A percentile compares a stretch with the other conserved stretches of the same genome.
phyloP scores from a whole-genome alignment of 2,113 vertebrate species.

The Dasypus novemcinctus region DNA sequence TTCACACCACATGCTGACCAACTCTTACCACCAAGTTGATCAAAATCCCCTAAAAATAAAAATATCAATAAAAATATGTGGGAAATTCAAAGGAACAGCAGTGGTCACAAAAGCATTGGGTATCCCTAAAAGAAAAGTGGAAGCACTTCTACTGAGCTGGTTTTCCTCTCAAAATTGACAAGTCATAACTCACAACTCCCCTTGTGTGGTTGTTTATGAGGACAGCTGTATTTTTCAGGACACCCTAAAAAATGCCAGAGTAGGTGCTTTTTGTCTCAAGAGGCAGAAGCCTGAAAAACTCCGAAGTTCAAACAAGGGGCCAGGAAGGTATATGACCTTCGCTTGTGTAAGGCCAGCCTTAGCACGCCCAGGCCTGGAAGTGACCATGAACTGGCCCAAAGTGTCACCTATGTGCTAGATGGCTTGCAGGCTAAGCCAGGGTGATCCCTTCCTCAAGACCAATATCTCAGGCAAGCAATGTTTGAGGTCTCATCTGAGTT shows the following conservation, averaged over 20 bases:
- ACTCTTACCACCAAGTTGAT: neutral
- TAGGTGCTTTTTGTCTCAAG: constrained; percentile 22
- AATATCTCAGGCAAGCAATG: neutral
- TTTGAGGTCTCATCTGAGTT: neutral
- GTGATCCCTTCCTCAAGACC: neutral
- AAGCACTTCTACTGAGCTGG: neutral
- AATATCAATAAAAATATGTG: neutral
- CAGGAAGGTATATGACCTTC: constrained; percentile 51
- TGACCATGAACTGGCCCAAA: neutral
- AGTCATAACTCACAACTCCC: neutral
- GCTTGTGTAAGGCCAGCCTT: constrained; percentile 55
- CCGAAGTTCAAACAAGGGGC: constrained; percentile 1
- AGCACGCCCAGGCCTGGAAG: neutral
- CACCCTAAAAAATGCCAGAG: neutral
- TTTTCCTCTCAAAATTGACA: neutral
- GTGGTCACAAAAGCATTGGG: neutral
- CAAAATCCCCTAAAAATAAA: neutral
- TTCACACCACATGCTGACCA: neutral
- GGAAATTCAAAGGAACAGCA: neutral
- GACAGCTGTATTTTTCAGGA: neutral
- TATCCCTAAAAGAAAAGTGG: neutral
- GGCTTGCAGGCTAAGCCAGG: neutral
- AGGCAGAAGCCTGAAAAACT: neutral
- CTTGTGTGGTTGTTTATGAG: neutral
- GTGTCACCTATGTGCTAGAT: neutral